phyloP scores from a whole-genome alignment of 2,888 invertebrate genomes.

The Cerceris ruficornis region DNA sequence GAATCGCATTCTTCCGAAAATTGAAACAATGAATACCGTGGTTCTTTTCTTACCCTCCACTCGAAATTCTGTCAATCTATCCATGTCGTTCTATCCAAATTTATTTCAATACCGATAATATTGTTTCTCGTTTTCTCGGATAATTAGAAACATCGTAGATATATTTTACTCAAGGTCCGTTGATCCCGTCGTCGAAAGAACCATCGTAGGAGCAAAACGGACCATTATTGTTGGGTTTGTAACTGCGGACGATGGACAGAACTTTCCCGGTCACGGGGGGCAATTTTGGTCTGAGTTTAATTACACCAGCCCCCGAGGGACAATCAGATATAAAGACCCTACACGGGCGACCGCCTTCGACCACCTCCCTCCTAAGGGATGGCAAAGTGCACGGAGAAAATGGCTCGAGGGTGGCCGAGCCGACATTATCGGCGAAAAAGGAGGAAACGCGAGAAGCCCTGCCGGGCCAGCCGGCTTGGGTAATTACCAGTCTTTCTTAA shows the following conservation, averaged over 20 bases:
- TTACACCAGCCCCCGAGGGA: constrained; percentile 71
- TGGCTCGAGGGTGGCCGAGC: constrained; percentile 46
- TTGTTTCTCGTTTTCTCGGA: too few species aligned
- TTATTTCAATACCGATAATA: too few species aligned
- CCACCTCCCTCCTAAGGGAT: constrained; percentile 55
- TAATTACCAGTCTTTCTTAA: constrained; percentile 74
- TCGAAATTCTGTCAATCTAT: background rate
- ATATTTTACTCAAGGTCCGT: background rate
- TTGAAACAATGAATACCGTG: background rate
- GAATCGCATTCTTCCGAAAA: background rate
- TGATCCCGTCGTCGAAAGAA: constrained; percentile 16
- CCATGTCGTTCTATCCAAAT: background rate
- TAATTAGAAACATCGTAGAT: background rate
- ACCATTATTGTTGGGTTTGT: constrained; percentile 52
- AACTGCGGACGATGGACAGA: constrained; percentile 56
- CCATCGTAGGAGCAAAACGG: constrained; percentile 50
- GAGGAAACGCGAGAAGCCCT: constrained; percentile 51
- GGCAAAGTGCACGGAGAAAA: constrained; percentile 60
- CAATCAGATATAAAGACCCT: constrained; percentile 73
- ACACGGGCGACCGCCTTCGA: constrained; percentile 64
- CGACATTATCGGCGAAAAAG: constrained; percentile 64
- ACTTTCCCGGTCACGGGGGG: constrained; percentile 61
- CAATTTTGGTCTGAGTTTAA: constrained; percentile 76
- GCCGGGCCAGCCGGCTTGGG: constrained; percentile 49
- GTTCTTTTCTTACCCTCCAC: background rate